Percentiles rank a stretch among this genome's conserved stretches.
phyloP scores from a whole-genome alignment of 1,140 invertebrate species.

The Ostrea denselamellosa region DNA sequence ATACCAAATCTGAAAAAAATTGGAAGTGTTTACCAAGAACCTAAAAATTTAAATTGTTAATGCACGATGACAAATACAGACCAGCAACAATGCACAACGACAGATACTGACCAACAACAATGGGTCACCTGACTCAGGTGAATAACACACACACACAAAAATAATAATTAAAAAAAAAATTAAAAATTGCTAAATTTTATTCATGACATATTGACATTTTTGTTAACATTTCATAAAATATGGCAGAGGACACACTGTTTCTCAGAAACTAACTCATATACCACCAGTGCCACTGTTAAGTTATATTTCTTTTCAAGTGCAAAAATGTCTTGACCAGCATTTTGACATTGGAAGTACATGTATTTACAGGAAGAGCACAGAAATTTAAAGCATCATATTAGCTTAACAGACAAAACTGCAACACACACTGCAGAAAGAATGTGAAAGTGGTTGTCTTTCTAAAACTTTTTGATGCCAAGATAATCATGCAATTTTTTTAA shows the following conservation, averaged over 20 bases:
- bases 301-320: background rate
- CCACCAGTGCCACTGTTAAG: conserved; percentile 5
- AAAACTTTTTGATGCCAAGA: background rate
- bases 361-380: background rate
- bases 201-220: conserved; percentile 21
- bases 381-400: background rate
- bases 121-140: too few relatives aligned
- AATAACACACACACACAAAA: background rate
- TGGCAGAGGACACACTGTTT: conserved; percentile 30
- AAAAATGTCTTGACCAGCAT: conserved; percentile 19
- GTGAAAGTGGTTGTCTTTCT: background rate
- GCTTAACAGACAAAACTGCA: background rate
- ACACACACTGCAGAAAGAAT: conserved; percentile 3
- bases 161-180: background rate
- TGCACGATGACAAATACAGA: too few relatives aligned
- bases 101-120: too few relatives aligned
- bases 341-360: background rate
- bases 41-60: too few relatives aligned
- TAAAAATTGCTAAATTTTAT: conserved; percentile 38
- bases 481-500: background rate
- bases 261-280: conserved; percentile 14
- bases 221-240: conserved; percentile 35
- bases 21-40: too few relatives aligned
- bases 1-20: too few relatives aligned
- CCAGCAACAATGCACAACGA: too few relatives aligned